These are phyloP conservation scores for Cerastis leucographa DNA, from an alignment of 2,888 invertebrate species.

Conservation along the genomic window DNA sequence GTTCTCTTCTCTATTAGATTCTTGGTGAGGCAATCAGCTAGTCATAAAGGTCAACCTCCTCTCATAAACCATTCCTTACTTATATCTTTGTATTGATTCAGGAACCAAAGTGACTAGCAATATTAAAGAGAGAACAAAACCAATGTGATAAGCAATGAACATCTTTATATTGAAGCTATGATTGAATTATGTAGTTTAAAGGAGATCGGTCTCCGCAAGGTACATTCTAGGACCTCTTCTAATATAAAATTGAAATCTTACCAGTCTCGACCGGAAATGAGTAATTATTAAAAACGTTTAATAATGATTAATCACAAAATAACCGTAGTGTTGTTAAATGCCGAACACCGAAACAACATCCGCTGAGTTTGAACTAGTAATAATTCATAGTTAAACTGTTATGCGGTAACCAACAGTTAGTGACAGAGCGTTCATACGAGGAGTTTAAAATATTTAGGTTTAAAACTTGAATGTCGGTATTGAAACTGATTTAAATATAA, in stretches of 20 bases:
- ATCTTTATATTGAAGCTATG: not conserved
- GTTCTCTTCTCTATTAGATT: not conserved
- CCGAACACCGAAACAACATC: conserved; percentile 79
- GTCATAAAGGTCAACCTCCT: not conserved
- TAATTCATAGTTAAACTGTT: conserved; percentile 65
- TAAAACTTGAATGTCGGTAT: not conserved
- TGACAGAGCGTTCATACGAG: conserved; percentile 10
- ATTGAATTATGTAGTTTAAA: not conserved
- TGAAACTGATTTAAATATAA: not conserved
- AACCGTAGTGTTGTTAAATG: conserved; percentile 74
- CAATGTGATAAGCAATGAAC: not conserved
- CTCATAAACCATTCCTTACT: not conserved
- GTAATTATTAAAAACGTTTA: conserved; percentile 75
- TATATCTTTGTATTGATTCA: not conserved
- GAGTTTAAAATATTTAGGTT: conserved; percentile 21
- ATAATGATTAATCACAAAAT: conserved; percentile 77
- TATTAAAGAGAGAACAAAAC: not conserved
- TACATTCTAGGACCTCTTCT: not conserved
- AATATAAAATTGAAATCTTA: not conserved
- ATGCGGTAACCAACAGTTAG: conserved; percentile 45
- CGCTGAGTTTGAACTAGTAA: conserved; percentile 70
- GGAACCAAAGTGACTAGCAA: not conserved
- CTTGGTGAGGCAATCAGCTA: not conserved
- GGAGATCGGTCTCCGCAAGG: not conserved
- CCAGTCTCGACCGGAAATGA: conserved; percentile 69